A percentile compares a stretch with the other conserved stretches of the same genome.
Conservation (phyloP, 2,797 vertebrate genomes). For the Peromyscus melanophrys region DNA sequence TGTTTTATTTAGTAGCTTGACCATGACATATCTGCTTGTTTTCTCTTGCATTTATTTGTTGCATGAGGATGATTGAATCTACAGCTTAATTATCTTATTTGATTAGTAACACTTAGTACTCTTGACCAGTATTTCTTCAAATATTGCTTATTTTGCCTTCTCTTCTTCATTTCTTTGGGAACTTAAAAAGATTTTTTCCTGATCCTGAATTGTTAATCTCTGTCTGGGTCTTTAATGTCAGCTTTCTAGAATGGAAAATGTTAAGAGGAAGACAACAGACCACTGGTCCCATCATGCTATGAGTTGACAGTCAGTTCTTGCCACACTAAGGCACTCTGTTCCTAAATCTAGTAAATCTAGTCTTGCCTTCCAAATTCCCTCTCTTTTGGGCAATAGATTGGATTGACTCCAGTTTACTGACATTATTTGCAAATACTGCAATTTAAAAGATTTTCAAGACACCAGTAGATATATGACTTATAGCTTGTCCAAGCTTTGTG, state of each 20-base stretch:
- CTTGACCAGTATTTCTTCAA: background rate
- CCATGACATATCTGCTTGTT: background rate
- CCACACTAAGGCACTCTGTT: background rate
- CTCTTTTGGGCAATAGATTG: background rate
- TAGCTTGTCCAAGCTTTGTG: background rate
- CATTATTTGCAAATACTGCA: background rate
- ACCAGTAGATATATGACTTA: background rate
- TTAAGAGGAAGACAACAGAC: background rate
- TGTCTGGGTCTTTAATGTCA: background rate
- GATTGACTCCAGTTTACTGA: background rate
- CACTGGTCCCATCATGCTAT: background rate
- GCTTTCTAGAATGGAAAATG: background rate
- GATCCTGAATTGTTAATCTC: background rate
- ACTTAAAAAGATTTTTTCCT: background rate
- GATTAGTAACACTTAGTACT: background rate
- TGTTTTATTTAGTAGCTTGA: background rate
- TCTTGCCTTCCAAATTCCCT: background rate
- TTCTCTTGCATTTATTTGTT: slow-evolving; percentile 26
- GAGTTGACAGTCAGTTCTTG: background rate
- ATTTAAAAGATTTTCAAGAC: slow-evolving; percentile 7
- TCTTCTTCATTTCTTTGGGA: background rate
- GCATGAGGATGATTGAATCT: background rate
- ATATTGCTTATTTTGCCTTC: background rate
- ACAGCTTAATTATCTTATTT: background rate
- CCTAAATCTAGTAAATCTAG: background rate